Conservation (phyloP, 2,113 vertebrate species). For the Vombatus ursinus region DNA sequence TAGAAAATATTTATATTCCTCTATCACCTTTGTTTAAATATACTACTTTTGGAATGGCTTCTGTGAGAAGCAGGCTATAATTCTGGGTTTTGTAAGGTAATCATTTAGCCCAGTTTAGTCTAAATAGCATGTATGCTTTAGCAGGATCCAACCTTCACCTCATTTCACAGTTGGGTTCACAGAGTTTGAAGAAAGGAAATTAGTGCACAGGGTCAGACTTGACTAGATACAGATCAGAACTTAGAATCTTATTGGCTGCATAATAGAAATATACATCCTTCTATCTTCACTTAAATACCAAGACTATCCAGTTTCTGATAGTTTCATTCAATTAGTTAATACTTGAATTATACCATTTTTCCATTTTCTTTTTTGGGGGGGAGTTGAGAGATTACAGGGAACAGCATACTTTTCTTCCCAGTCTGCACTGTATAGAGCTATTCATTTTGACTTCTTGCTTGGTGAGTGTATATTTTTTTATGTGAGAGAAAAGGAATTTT, state of each 20-base stretch:
- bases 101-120: slow-evolving; percentile 66
- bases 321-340: background rate
- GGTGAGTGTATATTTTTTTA: background rate
- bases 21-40: slow-evolving; percentile 65
- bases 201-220: slow-evolving; percentile 38
- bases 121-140: background rate
- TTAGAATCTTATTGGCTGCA: slow-evolving; percentile 33
- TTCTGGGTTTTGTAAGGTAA: slow-evolving; percentile 25
- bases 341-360: background rate
- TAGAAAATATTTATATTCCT: slow-evolving; percentile 73
- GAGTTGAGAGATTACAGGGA: background rate
- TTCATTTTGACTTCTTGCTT: background rate
- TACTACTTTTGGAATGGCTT: slow-evolving; percentile 49
- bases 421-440: background rate
- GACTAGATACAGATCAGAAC: background rate
- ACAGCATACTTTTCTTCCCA: background rate
- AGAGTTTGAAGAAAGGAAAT: slow-evolving; percentile 53
- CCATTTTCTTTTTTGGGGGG: background rate
- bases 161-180: slow-evolving; percentile 35
- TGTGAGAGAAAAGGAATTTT: background rate
- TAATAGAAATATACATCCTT: background rate
- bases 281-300: slow-evolving; percentile 47
- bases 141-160: slow-evolving; percentile 32
- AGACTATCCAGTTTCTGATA: slow-evolving; percentile 29
- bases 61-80: slow-evolving; percentile 42